These are phyloP conservation scores for Hippolais icterina DNA, from an alignment of 2,113 vertebrate genomes.

Conservation along the genomic window DNA sequence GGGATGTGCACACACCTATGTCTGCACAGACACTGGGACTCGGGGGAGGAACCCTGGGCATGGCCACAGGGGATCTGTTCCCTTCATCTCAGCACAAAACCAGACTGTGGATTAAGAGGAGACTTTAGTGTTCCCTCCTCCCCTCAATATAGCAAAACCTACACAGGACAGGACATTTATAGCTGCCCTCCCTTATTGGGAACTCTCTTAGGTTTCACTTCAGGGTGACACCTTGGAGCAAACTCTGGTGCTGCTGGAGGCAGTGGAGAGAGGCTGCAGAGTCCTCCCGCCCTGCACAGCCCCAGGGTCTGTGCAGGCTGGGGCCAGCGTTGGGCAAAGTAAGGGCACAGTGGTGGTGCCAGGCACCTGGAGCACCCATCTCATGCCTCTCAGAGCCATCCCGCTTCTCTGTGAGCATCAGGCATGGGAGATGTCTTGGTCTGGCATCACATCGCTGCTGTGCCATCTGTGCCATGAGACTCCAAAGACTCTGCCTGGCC, in stretches of 20 bases:
- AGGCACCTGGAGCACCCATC: not conserved
- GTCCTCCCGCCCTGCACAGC: not conserved
- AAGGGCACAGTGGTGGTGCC: accelerated
- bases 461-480: not conserved
- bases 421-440: not conserved
- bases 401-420: not conserved
- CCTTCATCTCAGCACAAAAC: not conserved
- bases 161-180: slow-evolving; percentile 11
- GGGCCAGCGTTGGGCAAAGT: accelerated
- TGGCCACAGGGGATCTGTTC: not conserved
- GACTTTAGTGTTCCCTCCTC: slow-evolving; percentile 57
- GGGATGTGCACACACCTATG: accelerated
- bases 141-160: not conserved
- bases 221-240: not conserved
- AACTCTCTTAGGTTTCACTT: slow-evolving; percentile 11
- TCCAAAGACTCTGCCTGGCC: not conserved
- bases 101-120: slow-evolving; percentile 18
- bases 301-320: not conserved
- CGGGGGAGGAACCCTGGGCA: not conserved
- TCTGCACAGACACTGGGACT: not conserved
- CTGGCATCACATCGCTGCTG: not conserved
- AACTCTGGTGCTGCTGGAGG: not conserved
- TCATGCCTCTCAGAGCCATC: not conserved
- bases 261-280: not conserved
- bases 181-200: not conserved